These are phyloP conservation scores for Porites lobata DNA, from an alignment of 92 coral and sea anemone genomes.

Conservation along the genomic window DNA sequence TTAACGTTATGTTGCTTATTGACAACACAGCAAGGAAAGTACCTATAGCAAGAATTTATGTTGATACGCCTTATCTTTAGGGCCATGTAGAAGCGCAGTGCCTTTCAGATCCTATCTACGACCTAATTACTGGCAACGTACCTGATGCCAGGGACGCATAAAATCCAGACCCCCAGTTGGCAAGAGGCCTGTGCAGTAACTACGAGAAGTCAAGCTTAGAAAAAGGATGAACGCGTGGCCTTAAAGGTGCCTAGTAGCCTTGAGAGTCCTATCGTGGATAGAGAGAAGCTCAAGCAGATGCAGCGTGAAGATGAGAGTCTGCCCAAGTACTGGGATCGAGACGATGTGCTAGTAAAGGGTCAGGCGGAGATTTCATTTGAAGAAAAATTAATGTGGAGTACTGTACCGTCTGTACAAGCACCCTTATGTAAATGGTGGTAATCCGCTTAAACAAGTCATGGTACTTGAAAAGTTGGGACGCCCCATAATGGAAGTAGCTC, in stretches of 20 bases:
- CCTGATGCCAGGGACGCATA: constrained; percentile 39
- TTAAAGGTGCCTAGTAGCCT: not conserved
- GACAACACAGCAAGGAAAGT: constrained; percentile 69
- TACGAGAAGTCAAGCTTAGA: constrained; percentile 35
- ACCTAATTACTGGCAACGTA: constrained; percentile 8
- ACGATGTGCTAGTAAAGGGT: not conserved
- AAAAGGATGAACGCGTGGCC: not conserved
- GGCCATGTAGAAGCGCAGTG: constrained; percentile 73
- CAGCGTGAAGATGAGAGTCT: constrained; percentile 47
- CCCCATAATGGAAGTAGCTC: constrained; percentile 62
- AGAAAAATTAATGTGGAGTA: not conserved
- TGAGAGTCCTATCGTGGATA: constrained; percentile 18
- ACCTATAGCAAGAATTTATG: constrained; percentile 56
- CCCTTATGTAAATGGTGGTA: constrained; percentile 44
- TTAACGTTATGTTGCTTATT: constrained; percentile 55
- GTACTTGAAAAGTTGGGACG: constrained; percentile 36
- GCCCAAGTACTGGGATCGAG: constrained; percentile 38
- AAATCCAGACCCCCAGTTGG: constrained; percentile 38
- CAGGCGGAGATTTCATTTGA: not conserved
- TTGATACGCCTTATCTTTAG: constrained; percentile 61
- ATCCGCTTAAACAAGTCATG: constrained; percentile 40
- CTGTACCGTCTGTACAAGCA: constrained; percentile 45
- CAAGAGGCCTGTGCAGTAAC: constrained; percentile 15
- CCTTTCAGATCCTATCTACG: constrained; percentile 38
- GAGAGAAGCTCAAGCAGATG: constrained; percentile 40